phyloP scores from a whole-genome alignment of 2,888 invertebrate species.

The Sepiola atlantica region DNA sequence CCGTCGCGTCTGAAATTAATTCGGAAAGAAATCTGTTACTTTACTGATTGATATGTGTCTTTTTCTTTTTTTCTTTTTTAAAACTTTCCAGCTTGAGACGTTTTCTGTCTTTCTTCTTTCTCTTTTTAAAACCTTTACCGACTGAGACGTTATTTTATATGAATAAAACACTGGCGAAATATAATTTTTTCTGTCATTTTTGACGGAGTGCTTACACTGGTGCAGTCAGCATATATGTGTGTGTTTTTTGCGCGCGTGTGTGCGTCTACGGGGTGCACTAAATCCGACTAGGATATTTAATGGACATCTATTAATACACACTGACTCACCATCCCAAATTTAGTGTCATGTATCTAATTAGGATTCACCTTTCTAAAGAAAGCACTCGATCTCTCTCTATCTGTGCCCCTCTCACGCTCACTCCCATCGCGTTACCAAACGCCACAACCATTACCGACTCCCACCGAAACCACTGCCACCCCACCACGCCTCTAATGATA shows the following conservation, averaged over 20 bases:
- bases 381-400: not conserved
- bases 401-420: not conserved
- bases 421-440: not conserved
- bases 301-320: not conserved
- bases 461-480: not conserved
- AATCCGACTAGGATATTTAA: not conserved
- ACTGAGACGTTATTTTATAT: too few relatives aligned
- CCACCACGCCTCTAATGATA: not conserved
- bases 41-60: too few relatives aligned
- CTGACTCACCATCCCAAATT: not conserved
- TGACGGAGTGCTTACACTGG: too few relatives aligned
- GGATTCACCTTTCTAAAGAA: constrained; percentile 19
- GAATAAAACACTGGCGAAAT: too few relatives aligned
- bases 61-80: too few relatives aligned
- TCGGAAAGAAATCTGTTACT: too few relatives aligned
- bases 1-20: too few relatives aligned
- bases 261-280: not conserved
- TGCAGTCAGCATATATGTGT: not conserved
- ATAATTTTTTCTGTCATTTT: too few relatives aligned
- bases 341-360: not conserved
- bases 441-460: too few relatives aligned
- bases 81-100: too few relatives aligned
- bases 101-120: too few relatives aligned
- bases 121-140: too few relatives aligned
- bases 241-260: not conserved